Evolutionary conservation across 2,113 vertebrate genomes (phyloP).

Genomic region (Panthera leo): DNA sequence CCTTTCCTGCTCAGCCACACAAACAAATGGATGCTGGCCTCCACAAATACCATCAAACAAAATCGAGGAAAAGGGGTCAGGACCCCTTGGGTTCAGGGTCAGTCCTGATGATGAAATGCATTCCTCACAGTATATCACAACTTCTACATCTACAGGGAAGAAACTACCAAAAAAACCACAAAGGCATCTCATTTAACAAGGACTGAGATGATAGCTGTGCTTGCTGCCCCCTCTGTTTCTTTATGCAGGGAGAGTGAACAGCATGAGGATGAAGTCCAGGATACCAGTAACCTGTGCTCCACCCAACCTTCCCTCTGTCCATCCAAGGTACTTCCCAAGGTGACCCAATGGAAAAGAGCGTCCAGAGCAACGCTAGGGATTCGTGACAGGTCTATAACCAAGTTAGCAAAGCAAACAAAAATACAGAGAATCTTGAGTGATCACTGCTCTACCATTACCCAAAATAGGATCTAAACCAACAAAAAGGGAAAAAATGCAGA

Average conservation of each 20-base stretch:
- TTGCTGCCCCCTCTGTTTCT: not conserved
- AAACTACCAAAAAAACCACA: not conserved
- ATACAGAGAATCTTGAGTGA: constrained; percentile 11
- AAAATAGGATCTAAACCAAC: constrained; percentile 18
- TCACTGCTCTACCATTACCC: not conserved
- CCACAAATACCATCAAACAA: not conserved
- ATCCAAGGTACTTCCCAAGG: not conserved
- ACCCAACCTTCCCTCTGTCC: not conserved
- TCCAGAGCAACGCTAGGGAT: not conserved
- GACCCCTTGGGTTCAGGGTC: not conserved
- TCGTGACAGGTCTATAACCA: not conserved
- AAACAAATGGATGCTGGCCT: not conserved
- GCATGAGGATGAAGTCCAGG: not conserved
- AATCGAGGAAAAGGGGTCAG: not conserved
- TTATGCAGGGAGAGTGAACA: not conserved
- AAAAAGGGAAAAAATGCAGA: not conserved
- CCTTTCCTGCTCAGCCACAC: not conserved
- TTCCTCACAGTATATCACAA: not conserved
- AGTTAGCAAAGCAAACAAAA: not conserved
- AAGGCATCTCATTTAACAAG: not conserved
- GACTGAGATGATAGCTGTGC: not conserved
- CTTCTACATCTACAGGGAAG: not conserved
- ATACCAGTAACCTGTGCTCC: not conserved
- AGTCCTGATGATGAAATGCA: not conserved
- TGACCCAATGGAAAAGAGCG: not conserved